These are phyloP conservation scores for Rhinichthys osculus DNA, from an alignment of 2,797 vertebrate species.

Conservation along the genomic window DNA sequence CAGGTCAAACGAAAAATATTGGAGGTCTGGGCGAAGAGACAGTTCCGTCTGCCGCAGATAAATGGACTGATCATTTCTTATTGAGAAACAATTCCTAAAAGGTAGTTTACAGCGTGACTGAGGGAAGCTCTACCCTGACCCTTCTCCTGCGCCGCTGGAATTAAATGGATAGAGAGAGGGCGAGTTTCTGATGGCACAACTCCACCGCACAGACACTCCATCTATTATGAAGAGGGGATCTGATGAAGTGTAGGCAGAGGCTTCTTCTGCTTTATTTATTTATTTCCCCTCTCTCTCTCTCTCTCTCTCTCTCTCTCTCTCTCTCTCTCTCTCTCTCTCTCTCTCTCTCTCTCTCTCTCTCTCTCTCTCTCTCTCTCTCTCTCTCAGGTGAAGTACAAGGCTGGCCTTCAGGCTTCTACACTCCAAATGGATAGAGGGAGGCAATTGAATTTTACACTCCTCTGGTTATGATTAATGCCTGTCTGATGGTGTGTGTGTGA, in stretches of 20 bases:
- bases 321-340: constrained; percentile 83
- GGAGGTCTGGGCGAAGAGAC: constrained; percentile 91
- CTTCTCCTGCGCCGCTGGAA: constrained; percentile 84
- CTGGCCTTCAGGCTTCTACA: constrained; percentile 94
- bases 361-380: constrained; percentile 79
- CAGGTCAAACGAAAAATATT: constrained; percentile 95
- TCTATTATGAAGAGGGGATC: constrained; percentile 91
- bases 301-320: constrained; percentile 82
- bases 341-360: constrained; percentile 83
- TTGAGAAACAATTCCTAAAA: constrained; percentile 99
- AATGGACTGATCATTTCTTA: constrained; percentile 98
- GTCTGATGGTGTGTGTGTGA: constrained; percentile 62
- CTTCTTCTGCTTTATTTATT: constrained; percentile 77
- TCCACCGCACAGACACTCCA: constrained; percentile 93
- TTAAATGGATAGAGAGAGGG: constrained; percentile 91
- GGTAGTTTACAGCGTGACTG: constrained; percentile 94
- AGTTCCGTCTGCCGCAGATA: constrained; percentile 93
- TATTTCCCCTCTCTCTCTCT: constrained; percentile 55
- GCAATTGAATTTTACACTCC: constrained; percentile 98
- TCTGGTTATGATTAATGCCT: constrained; percentile 93
- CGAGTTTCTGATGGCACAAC: constrained; percentile 93
- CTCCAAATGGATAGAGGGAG: constrained; percentile 96
- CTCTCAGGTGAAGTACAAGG: constrained; percentile 87
- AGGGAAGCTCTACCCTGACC: constrained; percentile 90
- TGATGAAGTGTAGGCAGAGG: constrained; percentile 94